These are phyloP conservation scores for Thumatha senex DNA, from an alignment of 2,888 invertebrate genomes.

Conservation along the genomic window DNA sequence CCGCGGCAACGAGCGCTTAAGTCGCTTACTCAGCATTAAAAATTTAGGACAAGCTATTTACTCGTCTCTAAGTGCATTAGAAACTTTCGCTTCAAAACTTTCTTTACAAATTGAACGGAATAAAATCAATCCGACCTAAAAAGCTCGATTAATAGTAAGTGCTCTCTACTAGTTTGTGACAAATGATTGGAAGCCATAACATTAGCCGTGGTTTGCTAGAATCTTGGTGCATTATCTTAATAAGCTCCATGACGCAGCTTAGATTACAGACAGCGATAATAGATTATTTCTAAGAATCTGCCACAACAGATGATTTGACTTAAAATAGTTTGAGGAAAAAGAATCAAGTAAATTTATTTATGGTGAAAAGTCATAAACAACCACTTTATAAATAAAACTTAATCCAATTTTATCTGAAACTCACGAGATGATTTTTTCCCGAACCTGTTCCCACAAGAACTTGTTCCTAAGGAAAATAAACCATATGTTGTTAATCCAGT, in stretches of 20 bases:
- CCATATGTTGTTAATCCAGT: too few relatives aligned
- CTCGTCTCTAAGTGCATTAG: not conserved
- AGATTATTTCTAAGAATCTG: slow-evolving; percentile 13
- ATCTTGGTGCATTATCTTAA: slow-evolving; percentile 28
- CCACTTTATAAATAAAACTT: too few relatives aligned
- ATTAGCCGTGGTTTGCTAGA: slow-evolving; percentile 17
- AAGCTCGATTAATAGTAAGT: too few relatives aligned
- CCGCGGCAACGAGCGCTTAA: too few relatives aligned
- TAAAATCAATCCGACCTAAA: not conserved
- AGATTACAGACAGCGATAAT: slow-evolving; percentile 26
- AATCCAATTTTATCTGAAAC: too few relatives aligned
- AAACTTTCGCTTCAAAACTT: too few relatives aligned
- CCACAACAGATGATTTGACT: not conserved
- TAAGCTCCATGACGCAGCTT: slow-evolving; percentile 32
- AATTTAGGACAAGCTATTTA: too few relatives aligned
- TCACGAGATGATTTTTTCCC: too few relatives aligned
- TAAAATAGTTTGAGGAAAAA: too few relatives aligned
- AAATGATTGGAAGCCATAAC: slow-evolving; percentile 15
- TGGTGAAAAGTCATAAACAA: too few relatives aligned
- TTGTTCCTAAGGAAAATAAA: too few relatives aligned
- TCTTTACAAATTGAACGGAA: not conserved
- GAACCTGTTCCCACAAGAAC: too few relatives aligned
- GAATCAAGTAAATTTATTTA: not conserved
- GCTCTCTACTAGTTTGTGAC: slow-evolving; percentile 9
- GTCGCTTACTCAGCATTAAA: not conserved